A percentile compares a stretch with the other conserved stretches of the same genome.
phyloP scores from a whole-genome alignment of 2,797 vertebrate species.

The Hippocampus kuda region DNA sequence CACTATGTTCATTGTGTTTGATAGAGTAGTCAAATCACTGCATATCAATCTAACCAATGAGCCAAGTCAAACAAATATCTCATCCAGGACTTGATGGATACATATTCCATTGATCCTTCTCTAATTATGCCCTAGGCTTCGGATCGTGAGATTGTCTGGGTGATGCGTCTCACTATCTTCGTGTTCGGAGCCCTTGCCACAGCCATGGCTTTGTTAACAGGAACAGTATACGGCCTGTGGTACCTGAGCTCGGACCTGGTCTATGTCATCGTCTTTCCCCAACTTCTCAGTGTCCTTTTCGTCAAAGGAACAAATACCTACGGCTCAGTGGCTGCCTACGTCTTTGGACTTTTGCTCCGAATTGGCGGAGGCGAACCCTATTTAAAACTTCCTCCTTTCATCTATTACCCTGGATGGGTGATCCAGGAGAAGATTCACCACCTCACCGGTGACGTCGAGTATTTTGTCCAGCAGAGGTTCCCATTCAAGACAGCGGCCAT shows the following conservation, averaged over 20 bases:
- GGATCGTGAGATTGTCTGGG: slow-evolving; percentile 89
- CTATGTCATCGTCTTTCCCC: slow-evolving; percentile 97
- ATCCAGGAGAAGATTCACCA: slow-evolving; percentile 64
- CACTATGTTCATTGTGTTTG: neutral
- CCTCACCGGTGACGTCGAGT: slow-evolving; percentile 57
- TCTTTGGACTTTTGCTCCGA: slow-evolving; percentile 83
- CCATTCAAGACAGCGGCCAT: slow-evolving; percentile 92
- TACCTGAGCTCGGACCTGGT: slow-evolving; percentile 96
- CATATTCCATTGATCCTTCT: neutral
- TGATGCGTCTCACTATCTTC: slow-evolving; percentile 88
- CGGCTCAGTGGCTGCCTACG: slow-evolving; percentile 82
- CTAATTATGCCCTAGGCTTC: slow-evolving; percentile 72
- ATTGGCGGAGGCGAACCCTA: slow-evolving; percentile 92
- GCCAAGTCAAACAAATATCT: neutral
- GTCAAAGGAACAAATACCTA: slow-evolving; percentile 94
- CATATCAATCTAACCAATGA: neutral
- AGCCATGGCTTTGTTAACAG: slow-evolving; percentile 87
- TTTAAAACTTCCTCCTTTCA: slow-evolving; percentile 83
- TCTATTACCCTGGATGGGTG: slow-evolving; percentile 88
- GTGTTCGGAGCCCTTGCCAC: slow-evolving; percentile 91
- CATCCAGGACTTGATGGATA: neutral
- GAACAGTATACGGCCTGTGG: slow-evolving; percentile 92
- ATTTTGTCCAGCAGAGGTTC: slow-evolving; percentile 81
- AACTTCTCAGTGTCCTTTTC: slow-evolving; percentile 89
- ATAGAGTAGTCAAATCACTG: neutral